Percentiles rank a stretch among this genome's conserved stretches.
phyloP scores from a whole-genome alignment of 1,140 invertebrate genomes.

The Caerostris extrusa region DNA sequence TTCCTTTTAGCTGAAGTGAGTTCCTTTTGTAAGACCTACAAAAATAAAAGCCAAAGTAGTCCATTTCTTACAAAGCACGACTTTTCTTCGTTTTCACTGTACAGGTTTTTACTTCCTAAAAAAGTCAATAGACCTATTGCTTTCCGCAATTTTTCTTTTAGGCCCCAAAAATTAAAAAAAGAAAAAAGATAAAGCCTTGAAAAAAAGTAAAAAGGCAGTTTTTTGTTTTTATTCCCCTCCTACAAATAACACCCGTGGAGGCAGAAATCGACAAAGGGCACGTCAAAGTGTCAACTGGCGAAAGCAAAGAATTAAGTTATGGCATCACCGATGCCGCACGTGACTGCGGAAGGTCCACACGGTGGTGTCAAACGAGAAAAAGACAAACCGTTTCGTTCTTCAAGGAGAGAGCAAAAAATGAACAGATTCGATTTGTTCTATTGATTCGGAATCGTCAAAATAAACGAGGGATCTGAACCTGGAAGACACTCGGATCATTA shows the following conservation, averaged over 20 bases:
- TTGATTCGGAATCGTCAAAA: conserved; percentile 43
- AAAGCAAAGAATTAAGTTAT: conserved; percentile 43
- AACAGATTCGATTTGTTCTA: conserved; percentile 38
- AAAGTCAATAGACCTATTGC: conserved; percentile 6
- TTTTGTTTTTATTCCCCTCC: conserved; percentile 13
- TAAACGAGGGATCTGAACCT: neutral
- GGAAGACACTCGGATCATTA: neutral
- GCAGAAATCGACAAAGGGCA: conserved; percentile 14
- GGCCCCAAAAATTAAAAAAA: no score
- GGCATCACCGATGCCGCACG: conserved; percentile 35
- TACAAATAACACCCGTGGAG: neutral
- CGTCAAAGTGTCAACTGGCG: conserved; percentile 57
- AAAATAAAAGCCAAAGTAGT: no score
- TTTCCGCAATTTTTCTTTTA: neutral
- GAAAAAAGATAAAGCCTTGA: neutral
- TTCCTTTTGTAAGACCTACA: no score
- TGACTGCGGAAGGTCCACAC: conserved; percentile 8
- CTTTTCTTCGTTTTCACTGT: neutral
- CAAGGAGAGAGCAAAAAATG: neutral
- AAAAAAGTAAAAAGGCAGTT: conserved; percentile 8
- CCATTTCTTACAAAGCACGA: neutral
- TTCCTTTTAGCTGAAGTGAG: no score
- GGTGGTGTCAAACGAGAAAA: conserved; percentile 39
- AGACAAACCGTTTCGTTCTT: conserved; percentile 49
- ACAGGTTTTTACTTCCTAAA: neutral